Base-by-base conservation (phyloP, 64 coral and sea anemone species). In the Acropora yongei region DNA sequence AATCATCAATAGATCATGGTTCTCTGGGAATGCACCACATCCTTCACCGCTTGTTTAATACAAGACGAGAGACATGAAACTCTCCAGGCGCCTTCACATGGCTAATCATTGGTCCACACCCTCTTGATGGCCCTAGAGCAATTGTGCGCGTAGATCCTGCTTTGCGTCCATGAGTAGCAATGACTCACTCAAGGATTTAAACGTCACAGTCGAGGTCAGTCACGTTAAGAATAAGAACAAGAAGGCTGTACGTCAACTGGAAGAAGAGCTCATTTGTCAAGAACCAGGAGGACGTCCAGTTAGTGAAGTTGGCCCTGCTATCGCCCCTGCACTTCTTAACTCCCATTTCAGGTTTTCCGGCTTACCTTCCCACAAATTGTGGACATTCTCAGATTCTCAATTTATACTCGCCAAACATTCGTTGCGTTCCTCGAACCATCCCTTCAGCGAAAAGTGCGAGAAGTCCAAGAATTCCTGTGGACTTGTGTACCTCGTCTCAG, bases 21-120 rank as follows among this genome's bases (percentile, higher is more conserved):
- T 20, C 65, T 91, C 41, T 18, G 78, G 80, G 90, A 89, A 67
- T 89, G 71, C 73, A 80, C 58, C 79, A 75, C 53, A 78, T 83
- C 40, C 84, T 47, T 43, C 78, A 94, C 79, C 6, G 72, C 30
- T 4, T 69, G 16, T 4, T 69, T 63, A 3, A 79, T 91, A 19
- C 19, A 45, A 0, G 91, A 93, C 75, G 83, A 93, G 47, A 93
- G 79, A 20, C 30, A 80, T 63, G 84, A 79, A 20, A 93, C 83
- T 14, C 68, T 93, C 0, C 75, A 63, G 84, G 88, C 45, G 75
- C 75, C 41, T n/a, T 93, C 39, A 80, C 91, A 20, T 41, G 19
- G 11, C 84, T 88, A 41, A 93, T 93, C 10, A n/a, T 88, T 13
- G 76, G 74, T 57, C 42, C 90, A 14, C 88, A 89, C 74, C 92